Evolutionary conservation across 2,888 invertebrate genomes (phyloP), one percentile per base, ranked within the genome.

Genomic region (Lutraria lutraria): DNA sequence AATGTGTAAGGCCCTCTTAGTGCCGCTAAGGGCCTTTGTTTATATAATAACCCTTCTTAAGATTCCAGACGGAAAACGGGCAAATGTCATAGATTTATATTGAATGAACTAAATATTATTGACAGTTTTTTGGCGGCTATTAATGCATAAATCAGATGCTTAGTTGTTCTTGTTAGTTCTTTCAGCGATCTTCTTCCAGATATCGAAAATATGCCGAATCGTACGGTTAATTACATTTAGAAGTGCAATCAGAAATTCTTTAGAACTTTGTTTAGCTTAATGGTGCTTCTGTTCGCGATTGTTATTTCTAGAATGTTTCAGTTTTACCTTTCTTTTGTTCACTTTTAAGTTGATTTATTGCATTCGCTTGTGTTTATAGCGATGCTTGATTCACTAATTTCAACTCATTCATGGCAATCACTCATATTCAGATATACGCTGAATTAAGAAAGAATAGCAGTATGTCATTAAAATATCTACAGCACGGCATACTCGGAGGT

Each of bases 151-250:
- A 43, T 43, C 43, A 43, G 43, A 43, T 43, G 2, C 43, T 4
- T 8, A 43, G 43, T 8, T 43, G 43, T 8, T 43, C 43, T 43
- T 43, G 43, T 43, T 43, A 43, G 43, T 8, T 43, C 43, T 43
- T 43, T 68, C 12, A 68, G 25, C 25, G 8, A 68, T 68, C n/a
- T 25, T 68, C 25, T 68, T 68, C n/a, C 63, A 68, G 63, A 68
- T 68, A 68, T 25, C 63, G 63, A 68, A 68, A 68, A n/a, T 21
- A 12, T 12, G 63, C n/a, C 13, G 63, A 25, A 68, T 25, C n/a
- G 63, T 68, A 68, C n/a, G 63, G 63, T 68, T 68, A n/a, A 68
- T 10, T 25, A 68, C 12, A 68, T n/a, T 25, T 68, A 68, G 63
- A 68, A 68, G 63, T 68, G 63, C 63, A 25, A 25, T 68, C 63